These are phyloP conservation scores for Cydia amplana DNA, from an alignment of 1,140 invertebrate species.

Conservation along the genomic window DNA sequence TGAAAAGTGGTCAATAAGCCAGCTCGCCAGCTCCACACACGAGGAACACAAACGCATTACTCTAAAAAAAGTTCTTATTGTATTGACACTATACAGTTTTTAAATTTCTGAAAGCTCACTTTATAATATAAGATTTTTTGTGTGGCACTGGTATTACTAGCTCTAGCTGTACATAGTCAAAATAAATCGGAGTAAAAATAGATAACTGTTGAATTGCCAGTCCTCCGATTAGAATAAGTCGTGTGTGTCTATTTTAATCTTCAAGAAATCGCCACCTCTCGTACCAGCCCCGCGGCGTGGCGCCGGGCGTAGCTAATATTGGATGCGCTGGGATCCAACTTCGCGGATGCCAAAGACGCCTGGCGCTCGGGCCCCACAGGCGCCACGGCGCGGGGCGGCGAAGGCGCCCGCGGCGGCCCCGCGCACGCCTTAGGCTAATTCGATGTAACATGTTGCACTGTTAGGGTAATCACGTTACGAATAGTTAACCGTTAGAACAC, in stretches of 20 bases:
- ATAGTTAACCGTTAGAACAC: constrained; percentile 57
- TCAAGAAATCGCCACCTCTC: constrained; percentile 38
- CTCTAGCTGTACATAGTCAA: background rate
- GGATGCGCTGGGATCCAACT: background rate
- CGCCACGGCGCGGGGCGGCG: constrained; percentile 6
- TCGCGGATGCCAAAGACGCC: background rate
- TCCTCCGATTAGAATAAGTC: background rate
- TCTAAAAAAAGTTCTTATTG: too few relatives aligned
- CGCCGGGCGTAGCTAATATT: constrained; percentile 34
- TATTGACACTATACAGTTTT: background rate
- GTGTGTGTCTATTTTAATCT: constrained; percentile 20
- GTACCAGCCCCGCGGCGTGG: constrained; percentile 42
- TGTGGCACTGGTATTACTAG: background rate
- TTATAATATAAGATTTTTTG: background rate
- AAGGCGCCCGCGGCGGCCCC: constrained; percentile 26
- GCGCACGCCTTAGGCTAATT: constrained; percentile 39
- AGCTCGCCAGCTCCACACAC: too few relatives aligned
- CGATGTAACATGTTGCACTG: constrained; percentile 50
- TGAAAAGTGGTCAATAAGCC: too few relatives aligned
- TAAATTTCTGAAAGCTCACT: background rate
- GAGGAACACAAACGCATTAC: too few relatives aligned
- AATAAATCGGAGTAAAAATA: constrained; percentile 9
- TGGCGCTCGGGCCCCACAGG: background rate
- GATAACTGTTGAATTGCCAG: background rate
- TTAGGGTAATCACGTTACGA: constrained; percentile 53